A percentile compares a stretch with the other conserved stretches of the same genome.
These are phyloP conservation scores for Chamaedrilus cognettii DNA, from an alignment of 2,888 invertebrate species.

Conservation along the genomic window DNA sequence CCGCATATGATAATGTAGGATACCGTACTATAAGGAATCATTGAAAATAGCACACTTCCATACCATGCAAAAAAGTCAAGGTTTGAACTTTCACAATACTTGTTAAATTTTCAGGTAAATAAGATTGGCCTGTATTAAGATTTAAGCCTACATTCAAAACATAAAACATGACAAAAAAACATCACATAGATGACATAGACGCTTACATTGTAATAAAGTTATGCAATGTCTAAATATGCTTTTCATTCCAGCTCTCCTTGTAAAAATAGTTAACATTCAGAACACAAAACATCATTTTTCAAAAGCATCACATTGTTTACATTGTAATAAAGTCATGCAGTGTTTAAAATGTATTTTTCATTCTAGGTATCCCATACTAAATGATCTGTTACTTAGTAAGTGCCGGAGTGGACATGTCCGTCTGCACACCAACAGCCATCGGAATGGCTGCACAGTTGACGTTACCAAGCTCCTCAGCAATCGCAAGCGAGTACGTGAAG, in stretches of 20 bases:
- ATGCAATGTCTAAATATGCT: too few relatives aligned
- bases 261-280: too few relatives aligned
- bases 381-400: slow-evolving; percentile 60
- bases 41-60: neutral
- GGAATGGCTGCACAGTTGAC: slow-evolving; percentile 64
- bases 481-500: slow-evolving; percentile 63
- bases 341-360: neutral
- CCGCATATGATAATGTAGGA: too few relatives aligned
- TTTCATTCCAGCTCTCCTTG: too few relatives aligned
- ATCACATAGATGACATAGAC: too few relatives aligned
- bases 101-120: neutral
- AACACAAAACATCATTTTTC: neutral
- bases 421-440: slow-evolving; percentile 64
- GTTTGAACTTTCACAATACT: neutral
- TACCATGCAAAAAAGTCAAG: neutral
- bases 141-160: too few relatives aligned
- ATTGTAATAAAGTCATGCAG: neutral
- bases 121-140: too few relatives aligned
- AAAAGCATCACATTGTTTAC: neutral
- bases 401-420: slow-evolving; percentile 65
- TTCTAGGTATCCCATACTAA: slow-evolving; percentile 7
- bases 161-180: too few relatives aligned
- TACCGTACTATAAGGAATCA: too few relatives aligned
- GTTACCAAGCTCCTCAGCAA: slow-evolving; percentile 63
- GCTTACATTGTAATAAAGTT: too few relatives aligned